Conservation (phyloP, 2,113 vertebrate species). For the Anas platyrhynchos region DNA sequence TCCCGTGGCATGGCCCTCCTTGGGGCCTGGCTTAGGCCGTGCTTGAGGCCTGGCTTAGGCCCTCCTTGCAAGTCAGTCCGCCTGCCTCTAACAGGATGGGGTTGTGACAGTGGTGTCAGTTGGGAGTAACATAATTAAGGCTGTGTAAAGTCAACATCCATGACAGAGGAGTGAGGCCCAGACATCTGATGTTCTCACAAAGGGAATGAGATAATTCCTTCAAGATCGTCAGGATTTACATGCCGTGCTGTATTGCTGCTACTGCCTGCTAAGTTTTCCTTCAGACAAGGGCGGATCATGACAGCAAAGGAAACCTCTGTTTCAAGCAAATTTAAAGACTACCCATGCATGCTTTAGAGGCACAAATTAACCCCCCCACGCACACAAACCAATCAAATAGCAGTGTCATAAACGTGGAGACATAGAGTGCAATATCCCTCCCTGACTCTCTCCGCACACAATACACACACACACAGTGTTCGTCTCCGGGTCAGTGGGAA, state of each 20-base stretch:
- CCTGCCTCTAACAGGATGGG: neutral
- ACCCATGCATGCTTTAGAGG: constrained; percentile 85
- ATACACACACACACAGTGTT: constrained; percentile 64
- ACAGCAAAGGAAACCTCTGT: constrained; percentile 33
- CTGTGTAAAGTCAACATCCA: neutral
- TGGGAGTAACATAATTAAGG: neutral
- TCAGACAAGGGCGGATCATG: constrained; percentile 40
- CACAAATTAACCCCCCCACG: constrained; percentile 71
- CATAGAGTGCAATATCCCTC: constrained; percentile 55
- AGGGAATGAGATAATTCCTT: neutral
- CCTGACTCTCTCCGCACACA: neutral
- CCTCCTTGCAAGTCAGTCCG: neutral
- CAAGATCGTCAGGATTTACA: neutral
- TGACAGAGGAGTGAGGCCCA: neutral
- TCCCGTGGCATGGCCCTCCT: neutral
- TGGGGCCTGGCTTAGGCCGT: neutral
- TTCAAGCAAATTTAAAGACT: constrained; percentile 81
- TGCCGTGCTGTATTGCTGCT: neutral
- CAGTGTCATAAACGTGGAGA: constrained; percentile 67
- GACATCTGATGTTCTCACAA: neutral
- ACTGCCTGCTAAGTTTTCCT: neutral
- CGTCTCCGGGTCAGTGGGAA: constrained; percentile 86
- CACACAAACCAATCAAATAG: constrained; percentile 74
- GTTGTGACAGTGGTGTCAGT: neutral
- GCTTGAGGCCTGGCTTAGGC: neutral